Evolutionary conservation across 2,888 invertebrate species (phyloP).

Genomic region (Eupithecia pulchellata): DNA sequence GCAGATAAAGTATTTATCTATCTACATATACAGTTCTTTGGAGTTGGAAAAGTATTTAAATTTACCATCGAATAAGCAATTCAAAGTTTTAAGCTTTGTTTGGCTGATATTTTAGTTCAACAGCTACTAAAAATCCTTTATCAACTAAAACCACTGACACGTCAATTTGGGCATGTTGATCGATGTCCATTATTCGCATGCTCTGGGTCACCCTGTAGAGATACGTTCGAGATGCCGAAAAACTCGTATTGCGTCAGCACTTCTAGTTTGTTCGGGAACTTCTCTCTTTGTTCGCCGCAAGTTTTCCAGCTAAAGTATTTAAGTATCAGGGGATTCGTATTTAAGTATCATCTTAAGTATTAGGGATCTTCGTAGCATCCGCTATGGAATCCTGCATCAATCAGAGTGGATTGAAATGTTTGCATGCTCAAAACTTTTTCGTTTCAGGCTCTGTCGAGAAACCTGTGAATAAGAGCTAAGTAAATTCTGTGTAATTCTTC

Average conservation of each 20-base stretch:
- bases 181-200: not conserved
- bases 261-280: slow-evolving; percentile 64
- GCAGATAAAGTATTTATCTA: too few species aligned
- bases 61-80: too few species aligned
- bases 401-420: slow-evolving; percentile 38
- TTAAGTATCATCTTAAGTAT: slow-evolving; percentile 54
- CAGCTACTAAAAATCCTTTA: too few species aligned
- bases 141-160: not conserved
- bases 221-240: slow-evolving; percentile 49
- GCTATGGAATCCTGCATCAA: slow-evolving; percentile 37
- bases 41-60: not conserved
- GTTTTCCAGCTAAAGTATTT: slow-evolving; percentile 56
- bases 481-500: too few species aligned
- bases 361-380: slow-evolving; percentile 37
- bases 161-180: not conserved
- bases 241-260: slow-evolving; percentile 64
- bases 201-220: slow-evolving; percentile 11
- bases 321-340: slow-evolving; percentile 47
- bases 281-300: slow-evolving; percentile 58
- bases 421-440: slow-evolving; percentile 26
- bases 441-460: not conserved
- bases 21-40: too few species aligned
- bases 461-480: not conserved
- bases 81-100: not conserved
- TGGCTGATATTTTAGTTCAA: too few species aligned